Conservation (phyloP, 2,888 invertebrate genomes). For the Tuta absoluta region DNA sequence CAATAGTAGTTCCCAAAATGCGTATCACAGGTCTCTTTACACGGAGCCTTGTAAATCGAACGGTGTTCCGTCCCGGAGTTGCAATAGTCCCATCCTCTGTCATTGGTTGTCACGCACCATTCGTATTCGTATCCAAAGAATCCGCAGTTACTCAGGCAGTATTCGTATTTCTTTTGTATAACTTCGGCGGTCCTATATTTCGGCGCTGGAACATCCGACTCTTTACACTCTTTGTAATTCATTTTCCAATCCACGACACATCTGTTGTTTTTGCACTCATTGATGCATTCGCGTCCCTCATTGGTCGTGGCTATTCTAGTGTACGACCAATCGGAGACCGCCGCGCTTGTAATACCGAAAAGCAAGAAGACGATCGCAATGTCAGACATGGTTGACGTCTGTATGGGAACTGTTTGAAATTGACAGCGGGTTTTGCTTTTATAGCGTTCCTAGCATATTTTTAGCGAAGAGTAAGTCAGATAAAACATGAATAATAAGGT, state of each 20-base stretch:
- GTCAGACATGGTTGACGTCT: background rate
- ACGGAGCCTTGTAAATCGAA: background rate
- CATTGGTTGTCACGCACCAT: background rate
- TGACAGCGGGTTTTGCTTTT: background rate
- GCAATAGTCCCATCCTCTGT: slow-evolving; percentile 9
- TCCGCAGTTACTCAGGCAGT: slow-evolving; percentile 12
- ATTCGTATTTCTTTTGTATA: background rate
- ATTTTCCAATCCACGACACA: slow-evolving; percentile 9
- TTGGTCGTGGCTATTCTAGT: background rate
- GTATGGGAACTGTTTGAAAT: background rate
- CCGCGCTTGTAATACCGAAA: background rate
- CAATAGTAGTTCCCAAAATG: background rate
- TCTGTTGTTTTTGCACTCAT: slow-evolving; percentile 15
- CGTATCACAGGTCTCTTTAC: background rate
- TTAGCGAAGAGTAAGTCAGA: background rate
- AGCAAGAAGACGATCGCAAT: background rate
- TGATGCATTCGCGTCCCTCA: slow-evolving; percentile 9
- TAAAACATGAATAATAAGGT: background rate
- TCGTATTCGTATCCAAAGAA: slow-evolving; percentile 3
- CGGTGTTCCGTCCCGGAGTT: background rate
- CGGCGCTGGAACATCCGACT: background rate
- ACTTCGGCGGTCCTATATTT: slow-evolving; percentile 8
- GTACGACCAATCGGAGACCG: background rate
- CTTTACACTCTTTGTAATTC: background rate
- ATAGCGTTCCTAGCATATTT: slow-evolving; percentile 3